phyloP scores from a whole-genome alignment of 2,797 vertebrate genomes.

The Nothura maculosa region DNA sequence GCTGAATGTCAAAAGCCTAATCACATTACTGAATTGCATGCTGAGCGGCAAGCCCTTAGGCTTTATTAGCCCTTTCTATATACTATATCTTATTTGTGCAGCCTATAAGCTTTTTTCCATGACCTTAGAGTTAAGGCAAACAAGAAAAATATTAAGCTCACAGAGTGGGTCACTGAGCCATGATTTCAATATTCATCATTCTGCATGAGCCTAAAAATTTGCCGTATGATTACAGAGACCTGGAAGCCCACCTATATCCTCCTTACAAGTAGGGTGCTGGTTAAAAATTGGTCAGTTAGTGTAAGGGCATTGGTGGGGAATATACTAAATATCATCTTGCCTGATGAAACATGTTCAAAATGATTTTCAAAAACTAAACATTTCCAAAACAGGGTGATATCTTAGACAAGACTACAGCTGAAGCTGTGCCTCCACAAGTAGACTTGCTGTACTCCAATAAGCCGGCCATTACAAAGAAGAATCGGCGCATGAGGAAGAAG shows the following conservation, averaged over 20 bases:
- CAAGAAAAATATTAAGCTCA: background rate
- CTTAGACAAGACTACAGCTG: background rate
- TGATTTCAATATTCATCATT: background rate
- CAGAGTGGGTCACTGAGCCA: background rate
- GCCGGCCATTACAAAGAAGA: background rate
- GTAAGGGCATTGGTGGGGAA: background rate
- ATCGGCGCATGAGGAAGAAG: fast-evolving
- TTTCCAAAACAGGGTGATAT: background rate
- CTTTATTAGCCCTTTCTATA: background rate
- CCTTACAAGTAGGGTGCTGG: background rate
- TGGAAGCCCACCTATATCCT: background rate
- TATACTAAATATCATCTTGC: background rate
- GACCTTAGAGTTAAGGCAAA: background rate
- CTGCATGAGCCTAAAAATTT: background rate
- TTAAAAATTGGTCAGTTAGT: background rate
- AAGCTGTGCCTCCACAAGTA: background rate
- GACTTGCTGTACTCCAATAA: background rate
- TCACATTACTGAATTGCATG: background rate
- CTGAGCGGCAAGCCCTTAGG: background rate
- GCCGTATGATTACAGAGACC: background rate
- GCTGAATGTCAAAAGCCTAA: background rate
- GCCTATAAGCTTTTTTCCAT: background rate
- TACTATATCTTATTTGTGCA: background rate
- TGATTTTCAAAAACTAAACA: background rate
- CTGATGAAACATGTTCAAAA: background rate